phyloP scores from a whole-genome alignment of 2,113 vertebrate species.

The Entelurus aequoreus region DNA sequence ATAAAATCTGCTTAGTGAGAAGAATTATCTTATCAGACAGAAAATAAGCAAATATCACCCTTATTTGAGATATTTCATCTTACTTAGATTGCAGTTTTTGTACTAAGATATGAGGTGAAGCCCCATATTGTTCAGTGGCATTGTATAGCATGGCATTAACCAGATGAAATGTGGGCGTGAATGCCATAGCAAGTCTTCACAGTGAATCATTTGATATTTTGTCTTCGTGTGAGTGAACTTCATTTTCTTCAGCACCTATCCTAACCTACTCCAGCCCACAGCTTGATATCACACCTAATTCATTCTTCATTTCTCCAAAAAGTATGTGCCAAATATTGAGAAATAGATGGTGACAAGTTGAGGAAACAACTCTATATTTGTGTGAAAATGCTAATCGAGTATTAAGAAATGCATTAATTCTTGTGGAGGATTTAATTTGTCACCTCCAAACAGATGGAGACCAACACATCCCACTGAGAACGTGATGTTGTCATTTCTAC shows the following conservation, averaged over 20 bases:
- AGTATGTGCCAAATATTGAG: background rate
- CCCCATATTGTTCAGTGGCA: background rate
- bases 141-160: conserved; percentile 28
- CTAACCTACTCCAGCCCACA: background rate
- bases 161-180: conserved; percentile 45
- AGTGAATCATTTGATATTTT: conserved; percentile 51
- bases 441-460: conserved; percentile 23
- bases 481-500: conserved; percentile 14
- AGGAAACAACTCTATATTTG: background rate
- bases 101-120: no score
- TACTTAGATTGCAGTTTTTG: no score
- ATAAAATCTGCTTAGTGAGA: no score
- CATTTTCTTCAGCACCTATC: conserved; percentile 4
- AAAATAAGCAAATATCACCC: no score
- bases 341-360: background rate
- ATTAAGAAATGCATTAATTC: conserved; percentile 8
- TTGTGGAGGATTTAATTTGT: background rate
- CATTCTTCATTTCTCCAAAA: no score
- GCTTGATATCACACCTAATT: background rate
- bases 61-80: no score
- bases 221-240: conserved; percentile 20
- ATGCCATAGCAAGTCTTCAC: conserved; percentile 28
- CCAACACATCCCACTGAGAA: background rate
- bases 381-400: no score
- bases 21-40: no score